Evolutionary conservation across 2,888 invertebrate species (phyloP).

Genomic region (Melolontha melolontha): DNA sequence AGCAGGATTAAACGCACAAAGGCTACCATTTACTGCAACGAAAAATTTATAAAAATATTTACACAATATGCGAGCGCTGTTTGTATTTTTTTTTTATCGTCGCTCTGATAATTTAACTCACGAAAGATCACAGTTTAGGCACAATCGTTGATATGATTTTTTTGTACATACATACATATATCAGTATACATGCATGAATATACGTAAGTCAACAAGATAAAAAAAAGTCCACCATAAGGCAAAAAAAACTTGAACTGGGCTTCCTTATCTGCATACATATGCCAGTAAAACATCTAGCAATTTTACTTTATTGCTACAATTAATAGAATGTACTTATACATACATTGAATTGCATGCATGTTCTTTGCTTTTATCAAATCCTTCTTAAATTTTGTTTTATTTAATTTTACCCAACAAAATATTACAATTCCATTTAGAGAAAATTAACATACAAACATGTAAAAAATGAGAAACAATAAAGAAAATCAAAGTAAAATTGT

Average conservation of each 20-base stretch:
- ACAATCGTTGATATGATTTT: constrained; percentile 32
- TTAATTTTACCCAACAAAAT: too few species aligned
- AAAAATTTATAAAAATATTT: constrained; percentile 35
- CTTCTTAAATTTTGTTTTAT: too few species aligned
- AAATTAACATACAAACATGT: too few species aligned
- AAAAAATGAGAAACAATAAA: too few species aligned
- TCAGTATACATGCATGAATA: constrained; percentile 16
- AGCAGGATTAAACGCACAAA: constrained; percentile 28
- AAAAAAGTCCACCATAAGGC: constrained; percentile 33
- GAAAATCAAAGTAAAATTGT: too few species aligned
- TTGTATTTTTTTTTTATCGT: constrained; percentile 29
- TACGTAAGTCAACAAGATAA: constrained; percentile 36
- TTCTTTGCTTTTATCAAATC: too few species aligned
- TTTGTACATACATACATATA: constrained; percentile 20
- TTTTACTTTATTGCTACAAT: too few species aligned
- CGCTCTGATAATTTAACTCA: constrained; percentile 32
- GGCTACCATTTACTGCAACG: constrained; percentile 38
- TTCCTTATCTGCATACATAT: constrained; percentile 22
- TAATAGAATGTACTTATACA: too few species aligned
- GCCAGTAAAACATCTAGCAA: too few species aligned
- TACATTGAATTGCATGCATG: too few species aligned
- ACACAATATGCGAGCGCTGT: constrained; percentile 32
- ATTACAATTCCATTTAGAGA: too few species aligned
- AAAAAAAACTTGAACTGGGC: constrained; percentile 18
- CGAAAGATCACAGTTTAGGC: constrained; percentile 27